A percentile compares a stretch with the other conserved stretches of the same genome.
phyloP scores from a whole-genome alignment of 2,113 vertebrate species.

The Alethe castanea region DNA sequence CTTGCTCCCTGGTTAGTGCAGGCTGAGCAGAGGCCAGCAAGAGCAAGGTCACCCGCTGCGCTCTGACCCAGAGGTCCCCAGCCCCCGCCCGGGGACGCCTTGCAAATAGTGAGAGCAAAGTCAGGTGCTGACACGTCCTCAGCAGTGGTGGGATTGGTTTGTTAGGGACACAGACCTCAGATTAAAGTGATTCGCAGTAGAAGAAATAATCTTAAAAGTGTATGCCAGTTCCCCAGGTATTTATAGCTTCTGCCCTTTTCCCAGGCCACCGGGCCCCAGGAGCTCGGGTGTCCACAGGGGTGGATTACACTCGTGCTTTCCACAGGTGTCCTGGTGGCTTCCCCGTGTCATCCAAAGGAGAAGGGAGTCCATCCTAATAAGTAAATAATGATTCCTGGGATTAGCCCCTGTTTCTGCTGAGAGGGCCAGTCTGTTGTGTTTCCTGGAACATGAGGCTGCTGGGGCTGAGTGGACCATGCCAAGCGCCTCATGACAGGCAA shows the following conservation, averaged over 20 bases:
- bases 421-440: accelerated
- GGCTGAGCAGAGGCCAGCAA: neutral
- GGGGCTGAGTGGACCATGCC: neutral
- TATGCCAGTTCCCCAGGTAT: neutral
- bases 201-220: neutral
- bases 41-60: neutral
- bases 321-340: neutral
- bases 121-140: neutral
- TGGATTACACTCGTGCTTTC: neutral
- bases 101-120: neutral
- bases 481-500: neutral
- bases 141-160: neutral
- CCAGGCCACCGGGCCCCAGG: accelerated
- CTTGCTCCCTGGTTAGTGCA: neutral
- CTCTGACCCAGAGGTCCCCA: neutral
- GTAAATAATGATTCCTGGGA: neutral
- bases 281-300: neutral
- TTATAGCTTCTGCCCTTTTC: slow-evolving; percentile 7
- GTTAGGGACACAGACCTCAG: neutral
- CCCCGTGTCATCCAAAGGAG: neutral
- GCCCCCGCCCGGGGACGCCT: neutral
- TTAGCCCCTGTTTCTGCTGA: neutral
- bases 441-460: accelerated
- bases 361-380: neutral
- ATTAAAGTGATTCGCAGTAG: neutral